These are phyloP conservation scores for Diplodus puntazzo DNA, from an alignment of 2,797 vertebrate genomes.

Conservation along the genomic window DNA sequence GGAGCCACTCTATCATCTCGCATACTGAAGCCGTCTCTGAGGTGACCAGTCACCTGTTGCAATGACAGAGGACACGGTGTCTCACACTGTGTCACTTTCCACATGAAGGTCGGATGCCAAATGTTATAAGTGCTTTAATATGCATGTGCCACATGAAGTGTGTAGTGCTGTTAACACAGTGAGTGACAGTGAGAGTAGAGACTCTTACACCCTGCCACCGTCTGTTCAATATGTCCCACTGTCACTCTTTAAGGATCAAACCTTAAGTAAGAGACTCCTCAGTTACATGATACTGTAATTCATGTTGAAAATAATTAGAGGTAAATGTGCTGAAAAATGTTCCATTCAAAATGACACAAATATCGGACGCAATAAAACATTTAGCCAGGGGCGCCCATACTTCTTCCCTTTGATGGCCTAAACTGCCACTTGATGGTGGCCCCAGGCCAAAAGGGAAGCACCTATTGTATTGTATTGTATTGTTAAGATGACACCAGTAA, in stretches of 20 bases:
- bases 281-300: neutral
- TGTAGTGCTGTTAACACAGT: slow-evolving; percentile 35
- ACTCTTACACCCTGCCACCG: slow-evolving; percentile 9
- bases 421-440: too few relatives aligned
- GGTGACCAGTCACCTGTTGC: slow-evolving; percentile 29
- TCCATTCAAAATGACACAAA: neutral
- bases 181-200: slow-evolving; percentile 34
- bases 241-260: slow-evolving; percentile 19
- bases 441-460: too few relatives aligned
- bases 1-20: neutral
- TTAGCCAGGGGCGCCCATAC: too few relatives aligned
- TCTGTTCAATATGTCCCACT: slow-evolving; percentile 6
- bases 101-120: slow-evolving; percentile 48
- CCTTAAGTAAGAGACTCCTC: neutral
- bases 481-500: too few relatives aligned
- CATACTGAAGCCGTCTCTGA: slow-evolving; percentile 30
- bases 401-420: too few relatives aligned
- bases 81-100: slow-evolving; percentile 42
- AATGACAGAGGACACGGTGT: slow-evolving; percentile 45
- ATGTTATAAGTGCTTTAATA: slow-evolving; percentile 50
- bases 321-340: neutral
- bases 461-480: too few relatives aligned
- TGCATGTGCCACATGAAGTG: slow-evolving; percentile 40
- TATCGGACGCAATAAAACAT: too few relatives aligned
- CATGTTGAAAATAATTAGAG: neutral